Evolutionary conservation across 2,113 vertebrate species (phyloP), one percentile per base, ranked within the genome.

Genomic region (Pagrus major): DNA sequence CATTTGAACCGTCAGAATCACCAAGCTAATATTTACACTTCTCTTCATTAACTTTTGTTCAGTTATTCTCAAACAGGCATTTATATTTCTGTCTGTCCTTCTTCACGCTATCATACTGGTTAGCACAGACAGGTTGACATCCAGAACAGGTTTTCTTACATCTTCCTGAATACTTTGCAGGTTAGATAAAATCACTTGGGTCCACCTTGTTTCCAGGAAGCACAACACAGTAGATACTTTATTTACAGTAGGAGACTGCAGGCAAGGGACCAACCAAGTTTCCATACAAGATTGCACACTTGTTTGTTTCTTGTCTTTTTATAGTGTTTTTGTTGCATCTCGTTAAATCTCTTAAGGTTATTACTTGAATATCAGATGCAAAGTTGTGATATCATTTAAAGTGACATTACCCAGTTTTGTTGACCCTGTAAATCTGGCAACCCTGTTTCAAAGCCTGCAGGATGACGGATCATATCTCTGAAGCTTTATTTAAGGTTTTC

Each of bases 351-450:
- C 33, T 31, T n/a, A n/a, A n/a, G n/a, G n/a, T n/a, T n/a, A n/a
- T n/a, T n/a, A n/a, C n/a, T 29, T n/a, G 21, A 70, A 70, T 56
- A 76, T 71, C 21, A 25, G 47, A 35, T 18, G 23, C n/a, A 56
- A 35, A 18, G 33, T n/a, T n/a, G n/a, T n/a, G n/a, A n/a, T n/a
- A n/a, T n/a, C n/a, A n/a, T n/a, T n/a, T n/a, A n/a, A n/a, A n/a
- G n/a, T n/a, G n/a, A n/a, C n/a, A n/a, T n/a, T 31, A 51, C 27
- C 54, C 18, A 20, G 29, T 33, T 10, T 18, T 18, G 3, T 27
- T 23, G 33, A 31, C 18, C 21, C 52, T 54, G 25, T 14, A 64
- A 58, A 39, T 31, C 49, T 49, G 35, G 25, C 27, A 20, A 42
- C 11, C 15, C 7, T 20, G 18, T 64, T 72, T 72, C 29, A 58